Evolutionary conservation across 2,888 invertebrate genomes (phyloP).

Genomic region (Parelbella ahira): DNA sequence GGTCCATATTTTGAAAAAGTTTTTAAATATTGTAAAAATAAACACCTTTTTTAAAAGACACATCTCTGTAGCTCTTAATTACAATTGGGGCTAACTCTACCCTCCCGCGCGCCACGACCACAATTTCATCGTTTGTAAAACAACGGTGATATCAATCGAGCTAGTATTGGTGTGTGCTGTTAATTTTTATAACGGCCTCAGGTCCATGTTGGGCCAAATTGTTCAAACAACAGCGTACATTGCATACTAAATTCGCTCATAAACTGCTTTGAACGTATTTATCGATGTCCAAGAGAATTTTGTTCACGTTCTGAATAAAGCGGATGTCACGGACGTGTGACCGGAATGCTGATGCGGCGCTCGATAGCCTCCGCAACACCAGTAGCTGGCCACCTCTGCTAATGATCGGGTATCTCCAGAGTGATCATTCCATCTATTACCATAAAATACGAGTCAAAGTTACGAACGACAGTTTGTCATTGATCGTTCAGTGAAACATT

Average conservation of each 20-base stretch:
- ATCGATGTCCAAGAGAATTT: constrained; percentile 45
- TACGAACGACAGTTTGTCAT: too few species aligned
- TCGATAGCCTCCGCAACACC: constrained; percentile 43
- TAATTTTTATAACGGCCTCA: constrained; percentile 65
- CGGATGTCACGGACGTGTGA: constrained; percentile 71
- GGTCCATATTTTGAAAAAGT: too few species aligned
- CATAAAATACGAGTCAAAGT: too few species aligned
- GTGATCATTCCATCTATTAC: constrained; percentile 11
- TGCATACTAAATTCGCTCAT: constrained; percentile 54
- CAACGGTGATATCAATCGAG: constrained; percentile 48
- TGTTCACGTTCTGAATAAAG: constrained; percentile 61
- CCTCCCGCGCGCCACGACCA: too few species aligned
- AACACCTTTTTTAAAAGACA: too few species aligned
- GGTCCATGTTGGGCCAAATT: constrained; percentile 53
- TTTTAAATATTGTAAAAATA: too few species aligned
- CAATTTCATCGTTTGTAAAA: constrained; percentile 25
- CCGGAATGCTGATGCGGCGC: constrained; percentile 57
- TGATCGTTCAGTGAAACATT: constrained; percentile 3
- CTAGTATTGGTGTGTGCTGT: constrained; percentile 45
- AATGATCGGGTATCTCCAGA: constrained; percentile 52
- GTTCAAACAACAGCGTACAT: constrained; percentile 42
- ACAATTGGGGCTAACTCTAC: too few species aligned
- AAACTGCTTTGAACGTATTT: constrained; percentile 45
- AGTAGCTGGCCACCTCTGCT: constrained; percentile 55
- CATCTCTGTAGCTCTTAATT: too few species aligned